phyloP scores from a whole-genome alignment of 2,888 invertebrate species.

The Melangyna quadrimaculata region DNA sequence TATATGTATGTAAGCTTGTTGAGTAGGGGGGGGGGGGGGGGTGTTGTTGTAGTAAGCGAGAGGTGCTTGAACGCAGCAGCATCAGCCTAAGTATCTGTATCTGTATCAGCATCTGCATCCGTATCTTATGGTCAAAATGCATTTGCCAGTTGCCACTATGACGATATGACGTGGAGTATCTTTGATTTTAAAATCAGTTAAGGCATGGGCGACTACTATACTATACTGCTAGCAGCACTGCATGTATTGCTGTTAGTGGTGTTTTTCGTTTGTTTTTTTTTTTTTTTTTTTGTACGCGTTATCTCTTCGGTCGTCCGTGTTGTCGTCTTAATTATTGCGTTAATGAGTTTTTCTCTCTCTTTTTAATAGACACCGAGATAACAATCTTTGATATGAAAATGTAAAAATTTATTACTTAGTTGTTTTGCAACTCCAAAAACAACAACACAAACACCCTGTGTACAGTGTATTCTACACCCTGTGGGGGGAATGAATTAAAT shows the following conservation, averaged over 20 bases:
- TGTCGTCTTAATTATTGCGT: constrained; percentile 80
- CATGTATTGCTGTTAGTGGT: constrained; percentile 48
- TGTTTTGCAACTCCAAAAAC: constrained; percentile 38
- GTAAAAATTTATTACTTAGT: constrained; percentile 64
- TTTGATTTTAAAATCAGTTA: constrained; percentile 66
- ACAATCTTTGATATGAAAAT: constrained; percentile 67
- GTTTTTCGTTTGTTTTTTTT: constrained; percentile 25
- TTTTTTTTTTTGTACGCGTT: constrained; percentile 68
- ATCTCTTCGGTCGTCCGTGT: constrained; percentile 77
- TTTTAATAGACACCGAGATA: constrained; percentile 73
- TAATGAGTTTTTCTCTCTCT: constrained; percentile 79
- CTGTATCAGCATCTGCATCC: constrained; percentile 56
- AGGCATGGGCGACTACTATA: constrained; percentile 29
- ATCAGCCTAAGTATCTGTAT: constrained; percentile 31
- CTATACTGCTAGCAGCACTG: not conserved
- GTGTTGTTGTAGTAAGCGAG: not conserved
- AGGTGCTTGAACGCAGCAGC: constrained; percentile 28
- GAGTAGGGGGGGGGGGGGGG: too few species aligned
- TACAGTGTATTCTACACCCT: too few species aligned
- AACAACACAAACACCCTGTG: too few species aligned
- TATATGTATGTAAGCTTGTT: too few species aligned
- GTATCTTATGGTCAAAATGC: constrained; percentile 54
- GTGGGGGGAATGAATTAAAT: not conserved
- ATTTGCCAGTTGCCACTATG: constrained; percentile 56
- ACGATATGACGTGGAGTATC: constrained; percentile 54